Evolutionary conservation across 2,113 vertebrate genomes (phyloP).

Genomic region (Bostrychus sinensis): DNA sequence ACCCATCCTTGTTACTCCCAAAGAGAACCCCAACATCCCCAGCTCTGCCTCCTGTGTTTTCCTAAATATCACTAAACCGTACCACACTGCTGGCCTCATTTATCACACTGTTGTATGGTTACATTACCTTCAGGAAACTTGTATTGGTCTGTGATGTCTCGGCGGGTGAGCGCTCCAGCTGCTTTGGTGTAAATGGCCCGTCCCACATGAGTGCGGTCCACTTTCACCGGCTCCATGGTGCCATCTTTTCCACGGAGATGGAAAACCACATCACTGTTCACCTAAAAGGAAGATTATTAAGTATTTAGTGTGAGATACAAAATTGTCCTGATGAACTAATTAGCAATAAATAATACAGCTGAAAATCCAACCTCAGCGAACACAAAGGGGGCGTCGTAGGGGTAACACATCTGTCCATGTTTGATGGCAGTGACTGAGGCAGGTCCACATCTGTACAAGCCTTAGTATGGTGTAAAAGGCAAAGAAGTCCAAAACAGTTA

Average conservation of each 20-base stretch:
- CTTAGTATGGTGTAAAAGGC: constrained; percentile 61
- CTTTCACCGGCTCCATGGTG: constrained; percentile 71
- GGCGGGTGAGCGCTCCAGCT: constrained; percentile 77
- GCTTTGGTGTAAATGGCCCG: constrained; percentile 89
- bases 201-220: constrained; percentile 85
- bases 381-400: constrained; percentile 90
- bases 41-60: too few species aligned
- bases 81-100: constrained; percentile 7
- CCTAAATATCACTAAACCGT: too few species aligned
- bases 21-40: too few species aligned
- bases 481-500: not conserved
- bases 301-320: not conserved
- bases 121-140: constrained; percentile 91
- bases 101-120: not conserved
- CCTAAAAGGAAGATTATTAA: constrained; percentile 71
- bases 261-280: constrained; percentile 94
- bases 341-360: too few species aligned
- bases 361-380: constrained; percentile 88
- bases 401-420: constrained; percentile 91
- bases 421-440: constrained; percentile 93
- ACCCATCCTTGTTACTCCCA: too few species aligned
- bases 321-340: too few species aligned
- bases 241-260: constrained; percentile 84
- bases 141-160: constrained; percentile 87
- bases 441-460: constrained; percentile 95